phyloP scores from a whole-genome alignment of 2,797 vertebrate genomes.

The Linurgus olivaceus region DNA sequence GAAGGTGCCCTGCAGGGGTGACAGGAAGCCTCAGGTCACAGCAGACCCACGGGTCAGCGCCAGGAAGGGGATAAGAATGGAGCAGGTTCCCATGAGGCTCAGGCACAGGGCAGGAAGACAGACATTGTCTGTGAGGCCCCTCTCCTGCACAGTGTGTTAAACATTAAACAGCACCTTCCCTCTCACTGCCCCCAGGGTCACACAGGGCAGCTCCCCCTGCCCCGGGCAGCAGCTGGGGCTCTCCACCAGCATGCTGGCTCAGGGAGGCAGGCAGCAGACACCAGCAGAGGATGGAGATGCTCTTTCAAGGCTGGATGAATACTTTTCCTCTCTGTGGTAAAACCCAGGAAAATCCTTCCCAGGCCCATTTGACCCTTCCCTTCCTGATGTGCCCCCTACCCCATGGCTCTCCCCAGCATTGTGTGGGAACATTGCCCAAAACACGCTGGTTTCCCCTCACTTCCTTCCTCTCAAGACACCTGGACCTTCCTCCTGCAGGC shows the following conservation, averaged over 20 bases:
- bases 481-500: background rate
- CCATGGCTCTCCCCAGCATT: background rate
- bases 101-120: background rate
- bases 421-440: background rate
- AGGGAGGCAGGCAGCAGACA: background rate
- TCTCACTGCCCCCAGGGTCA: accelerated
- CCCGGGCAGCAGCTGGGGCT: background rate
- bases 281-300: background rate
- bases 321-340: background rate
- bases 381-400: background rate
- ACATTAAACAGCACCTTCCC: background rate
- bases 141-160: background rate
- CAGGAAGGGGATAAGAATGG: constrained; percentile 16
- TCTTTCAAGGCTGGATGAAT: background rate
- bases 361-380: background rate
- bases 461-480: constrained; percentile 27
- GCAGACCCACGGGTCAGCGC: background rate
- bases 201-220: background rate
- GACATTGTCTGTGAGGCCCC: background rate
- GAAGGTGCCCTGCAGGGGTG: background rate
- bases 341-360: background rate
- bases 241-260: accelerated
- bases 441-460: background rate
- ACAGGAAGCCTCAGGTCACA: background rate
- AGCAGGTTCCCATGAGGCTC: background rate